A percentile compares a stretch with the other conserved stretches of the same genome.
These are phyloP conservation scores for Gymnoscopelus braueri DNA, from an alignment of 2,797 vertebrate species.

Conservation along the genomic window DNA sequence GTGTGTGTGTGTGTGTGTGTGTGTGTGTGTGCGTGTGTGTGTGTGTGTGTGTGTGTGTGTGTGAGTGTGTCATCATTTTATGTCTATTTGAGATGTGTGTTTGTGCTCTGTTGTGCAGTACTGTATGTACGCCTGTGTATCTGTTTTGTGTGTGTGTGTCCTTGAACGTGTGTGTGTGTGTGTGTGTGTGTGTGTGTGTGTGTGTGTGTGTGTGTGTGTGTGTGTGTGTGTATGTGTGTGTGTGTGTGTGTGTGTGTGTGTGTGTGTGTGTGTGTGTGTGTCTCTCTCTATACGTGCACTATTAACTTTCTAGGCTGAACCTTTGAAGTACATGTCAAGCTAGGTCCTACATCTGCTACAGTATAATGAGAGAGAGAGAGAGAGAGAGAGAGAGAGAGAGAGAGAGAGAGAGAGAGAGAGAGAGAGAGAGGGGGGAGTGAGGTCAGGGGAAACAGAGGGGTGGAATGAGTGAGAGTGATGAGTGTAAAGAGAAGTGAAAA, in stretches of 20 bases:
- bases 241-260: background rate
- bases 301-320: constrained; percentile 32
- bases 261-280: background rate
- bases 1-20: background rate
- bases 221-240: background rate
- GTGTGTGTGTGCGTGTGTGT: background rate
- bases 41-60: background rate
- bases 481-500: background rate
- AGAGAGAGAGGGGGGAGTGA: constrained; percentile 10
- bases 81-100: no score
- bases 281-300: constrained; percentile 3
- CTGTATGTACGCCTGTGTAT: no score
- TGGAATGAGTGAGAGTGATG: background rate
- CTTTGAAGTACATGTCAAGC: constrained; percentile 28
- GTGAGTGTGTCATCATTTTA: background rate
- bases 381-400: constrained; percentile 11
- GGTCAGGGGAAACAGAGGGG: background rate
- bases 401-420: background rate
- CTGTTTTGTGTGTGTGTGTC: background rate
- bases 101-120: no score
- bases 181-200: background rate
- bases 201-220: background rate
- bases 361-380: background rate
- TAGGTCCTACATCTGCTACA: constrained; percentile 35
- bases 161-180: background rate